Percentiles rank a stretch among this genome's conserved stretches.
Conservation (phyloP, 2,888 invertebrate species). For the Allolobophora icterica region DNA sequence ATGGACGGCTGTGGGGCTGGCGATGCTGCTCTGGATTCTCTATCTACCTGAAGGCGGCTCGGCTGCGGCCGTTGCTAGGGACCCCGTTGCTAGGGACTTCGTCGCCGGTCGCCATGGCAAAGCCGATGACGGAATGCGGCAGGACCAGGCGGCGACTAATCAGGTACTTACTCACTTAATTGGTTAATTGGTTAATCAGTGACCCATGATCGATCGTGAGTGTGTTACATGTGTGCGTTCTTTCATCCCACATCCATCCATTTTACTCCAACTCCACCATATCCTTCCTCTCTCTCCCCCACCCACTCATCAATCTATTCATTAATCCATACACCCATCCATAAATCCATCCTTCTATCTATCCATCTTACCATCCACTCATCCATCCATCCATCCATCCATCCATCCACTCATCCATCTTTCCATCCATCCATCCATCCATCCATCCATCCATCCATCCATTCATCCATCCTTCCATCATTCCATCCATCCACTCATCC, state of each 20-base stretch:
- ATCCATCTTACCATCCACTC: not conserved
- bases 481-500: not conserved
- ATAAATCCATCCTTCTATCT: not conserved
- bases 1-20: not conserved
- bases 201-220: too few species aligned
- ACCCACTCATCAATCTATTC: not conserved
- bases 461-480: not conserved
- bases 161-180: not conserved
- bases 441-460: not conserved
- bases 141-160: not conserved
- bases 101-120: not conserved
- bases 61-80: not conserved
- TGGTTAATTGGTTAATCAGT: not conserved
- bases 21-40: not conserved
- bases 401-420: not conserved
- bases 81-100: not conserved
- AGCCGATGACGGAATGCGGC: not conserved
- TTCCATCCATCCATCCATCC: not conserved
- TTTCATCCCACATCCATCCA: too few species aligned
- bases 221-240: too few species aligned
- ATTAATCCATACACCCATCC: not conserved
- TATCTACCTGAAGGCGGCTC: not conserved
- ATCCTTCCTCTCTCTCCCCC: not conserved
- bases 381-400: not conserved
- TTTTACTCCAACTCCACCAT: too few species aligned